Conservation (phyloP, 2,888 invertebrate species). For the Villa cingulata region DNA sequence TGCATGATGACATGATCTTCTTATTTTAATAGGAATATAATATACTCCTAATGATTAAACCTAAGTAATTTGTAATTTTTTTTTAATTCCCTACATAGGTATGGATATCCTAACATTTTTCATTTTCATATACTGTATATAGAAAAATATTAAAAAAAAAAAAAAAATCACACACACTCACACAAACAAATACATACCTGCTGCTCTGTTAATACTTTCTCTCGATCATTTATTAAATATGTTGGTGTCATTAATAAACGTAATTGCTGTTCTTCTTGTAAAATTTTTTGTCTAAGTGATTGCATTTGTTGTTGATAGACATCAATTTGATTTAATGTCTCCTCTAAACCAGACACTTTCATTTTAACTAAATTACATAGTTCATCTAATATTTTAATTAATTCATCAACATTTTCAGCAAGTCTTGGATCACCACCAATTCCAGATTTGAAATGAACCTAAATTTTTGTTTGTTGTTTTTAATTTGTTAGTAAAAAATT, state of each 20-base stretch:
- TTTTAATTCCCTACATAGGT: no score
- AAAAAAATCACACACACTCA: background rate
- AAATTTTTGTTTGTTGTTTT: conserved; percentile 10
- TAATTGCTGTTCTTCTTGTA: conserved; percentile 77
- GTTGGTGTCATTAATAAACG: conserved; percentile 70
- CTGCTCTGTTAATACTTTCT: conserved; percentile 68
- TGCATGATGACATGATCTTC: no score
- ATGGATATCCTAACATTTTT: no score
- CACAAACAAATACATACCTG: conserved; percentile 51
- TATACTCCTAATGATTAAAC: no score
- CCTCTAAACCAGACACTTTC: conserved; percentile 46
- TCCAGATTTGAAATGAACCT: conserved; percentile 81
- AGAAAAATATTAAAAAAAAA: no score
- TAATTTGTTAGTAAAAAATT: no score
- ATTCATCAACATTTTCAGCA: conserved; percentile 54
- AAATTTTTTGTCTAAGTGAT: conserved; percentile 66
- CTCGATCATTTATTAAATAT: conserved; percentile 68
- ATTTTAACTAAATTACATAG: conserved; percentile 26
- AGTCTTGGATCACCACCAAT: conserved; percentile 68
- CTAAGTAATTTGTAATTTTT: no score
- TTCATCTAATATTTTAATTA: conserved; percentile 54
- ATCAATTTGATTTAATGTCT: conserved; percentile 72
- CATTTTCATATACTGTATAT: no score
- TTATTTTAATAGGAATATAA: no score
- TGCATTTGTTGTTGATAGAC: conserved; percentile 79